These are phyloP conservation scores for Calcarius ornatus DNA, from an alignment of 2,113 vertebrate species.

Conservation along the genomic window DNA sequence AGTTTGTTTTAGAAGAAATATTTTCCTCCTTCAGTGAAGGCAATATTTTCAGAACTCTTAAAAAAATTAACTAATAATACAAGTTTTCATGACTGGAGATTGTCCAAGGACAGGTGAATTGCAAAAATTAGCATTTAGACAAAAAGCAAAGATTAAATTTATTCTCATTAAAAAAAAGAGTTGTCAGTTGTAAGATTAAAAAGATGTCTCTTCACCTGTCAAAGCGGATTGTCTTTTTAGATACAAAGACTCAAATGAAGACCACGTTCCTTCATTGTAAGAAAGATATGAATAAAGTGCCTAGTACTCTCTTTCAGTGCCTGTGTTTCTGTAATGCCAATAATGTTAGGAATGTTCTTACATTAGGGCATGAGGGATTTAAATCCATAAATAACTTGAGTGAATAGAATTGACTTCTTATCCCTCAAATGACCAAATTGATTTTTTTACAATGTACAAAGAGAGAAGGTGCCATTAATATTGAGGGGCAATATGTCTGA, in stretches of 20 bases:
- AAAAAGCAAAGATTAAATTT: not conserved
- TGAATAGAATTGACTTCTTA: not conserved
- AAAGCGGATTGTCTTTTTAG: not conserved
- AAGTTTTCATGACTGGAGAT: not conserved
- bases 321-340: not conserved
- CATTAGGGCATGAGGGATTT: not conserved
- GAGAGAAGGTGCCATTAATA: slow-evolving; percentile 1
- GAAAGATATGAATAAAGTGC: not conserved
- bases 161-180: not conserved
- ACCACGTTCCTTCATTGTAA: not conserved
- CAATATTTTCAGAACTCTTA: not conserved
- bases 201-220: not conserved
- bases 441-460: slow-evolving; percentile 10
- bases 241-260: not conserved
- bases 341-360: not conserved
- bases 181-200: not conserved
- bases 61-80: not conserved
- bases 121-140: not conserved
- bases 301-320: not conserved
- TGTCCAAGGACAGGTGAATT: not conserved
- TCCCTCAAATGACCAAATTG: slow-evolving; percentile 5
- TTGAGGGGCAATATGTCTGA: not conserved
- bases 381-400: slow-evolving; percentile 31
- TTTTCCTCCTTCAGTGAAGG: not conserved
- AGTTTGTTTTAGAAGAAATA: not conserved